Base-by-base conservation (phyloP, 2,797 vertebrate genomes). In the Cetoscarus ocellatus region DNA sequence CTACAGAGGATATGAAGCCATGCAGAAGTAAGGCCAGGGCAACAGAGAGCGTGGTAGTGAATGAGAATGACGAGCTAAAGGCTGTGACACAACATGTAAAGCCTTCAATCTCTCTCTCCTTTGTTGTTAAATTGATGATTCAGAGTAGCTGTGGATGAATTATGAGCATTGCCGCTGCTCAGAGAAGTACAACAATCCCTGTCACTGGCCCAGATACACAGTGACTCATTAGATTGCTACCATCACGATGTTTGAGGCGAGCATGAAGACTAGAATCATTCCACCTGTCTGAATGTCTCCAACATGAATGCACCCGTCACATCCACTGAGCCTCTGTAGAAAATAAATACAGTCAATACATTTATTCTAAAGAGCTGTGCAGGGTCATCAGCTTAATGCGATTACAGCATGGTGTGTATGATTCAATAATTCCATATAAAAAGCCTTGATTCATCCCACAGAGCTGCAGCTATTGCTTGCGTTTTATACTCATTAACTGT, bases 181-280 rank as follows among this genome's bases (percentile, higher is more conserved):
- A 43, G 27, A 40, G 35, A 55, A 44, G 61, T 35, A 56, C 65
- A 55, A 42, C 75, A 49, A 50, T 66, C 17, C 34, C 50, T 42
- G 78, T 27, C 44, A 71, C 64, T 48, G 64, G 49, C 43, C 57
- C 62, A 10, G 45, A 61, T 47, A 45, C n/a, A 19, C 50, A 54
- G 58, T 87, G 79, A 85, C 79, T 82, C 85, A 85, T 61, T 59
- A 60, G 47, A 60, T 17, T 0, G 45, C 60, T 77, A 75, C 67
- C 80, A 75, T 76, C 69, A 14, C 45, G 13, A 6, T 53, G 68
- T 67, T 62, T 7, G 67, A 48, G 65, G 49, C 76, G 67, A 36
- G 64, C 50, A 52, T 53, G 54, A 15, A 43, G 52, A 27, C 17
- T 3, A 19, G 79, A 52, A 65, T 83, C 68, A 55, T 54, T 65